phyloP scores from a whole-genome alignment of 2,888 invertebrate genomes.

The Thereva nobilitata region DNA sequence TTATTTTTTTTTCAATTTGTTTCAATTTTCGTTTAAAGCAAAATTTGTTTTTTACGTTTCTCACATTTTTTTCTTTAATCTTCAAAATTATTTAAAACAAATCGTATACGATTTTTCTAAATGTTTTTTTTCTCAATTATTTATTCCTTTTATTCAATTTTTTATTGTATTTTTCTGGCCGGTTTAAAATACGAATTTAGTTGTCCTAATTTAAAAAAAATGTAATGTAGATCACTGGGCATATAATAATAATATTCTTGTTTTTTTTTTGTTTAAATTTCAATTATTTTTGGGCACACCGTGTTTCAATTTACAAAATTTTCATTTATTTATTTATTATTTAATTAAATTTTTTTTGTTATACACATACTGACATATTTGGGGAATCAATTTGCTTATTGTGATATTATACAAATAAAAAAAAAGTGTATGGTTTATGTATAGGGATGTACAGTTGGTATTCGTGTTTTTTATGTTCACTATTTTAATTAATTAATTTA shows the following conservation, averaged over 20 bases:
- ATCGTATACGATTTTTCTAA: conserved; percentile 13
- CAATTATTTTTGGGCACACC: too few species aligned
- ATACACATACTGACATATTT: conserved; percentile 22
- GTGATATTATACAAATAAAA: conserved; percentile 21
- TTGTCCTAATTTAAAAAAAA: too few species aligned
- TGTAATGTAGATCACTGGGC: too few species aligned
- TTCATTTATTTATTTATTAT: neutral
- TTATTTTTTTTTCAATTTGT: neutral
- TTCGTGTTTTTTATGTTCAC: conserved; percentile 28
- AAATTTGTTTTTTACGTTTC: conserved; percentile 13
- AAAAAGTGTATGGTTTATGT: conserved; percentile 35
- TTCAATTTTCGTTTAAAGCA: neutral
- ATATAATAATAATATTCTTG: too few species aligned
- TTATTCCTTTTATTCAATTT: neutral
- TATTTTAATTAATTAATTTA: neutral
- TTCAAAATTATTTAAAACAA: conserved; percentile 5
- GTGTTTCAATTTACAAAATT: too few species aligned
- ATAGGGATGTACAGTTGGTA: conserved; percentile 38
- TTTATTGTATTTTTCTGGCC: neutral
- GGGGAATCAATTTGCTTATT: conserved; percentile 21
- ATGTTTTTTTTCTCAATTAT: neutral
- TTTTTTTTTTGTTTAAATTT: too few species aligned
- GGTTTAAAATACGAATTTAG: neutral
- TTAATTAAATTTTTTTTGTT: conserved; percentile 24
- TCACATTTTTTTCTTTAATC: conserved; percentile 13